These are phyloP conservation scores for Carterocephalus palaemon DNA, from an alignment of 2,888 invertebrate genomes.

Conservation along the genomic window DNA sequence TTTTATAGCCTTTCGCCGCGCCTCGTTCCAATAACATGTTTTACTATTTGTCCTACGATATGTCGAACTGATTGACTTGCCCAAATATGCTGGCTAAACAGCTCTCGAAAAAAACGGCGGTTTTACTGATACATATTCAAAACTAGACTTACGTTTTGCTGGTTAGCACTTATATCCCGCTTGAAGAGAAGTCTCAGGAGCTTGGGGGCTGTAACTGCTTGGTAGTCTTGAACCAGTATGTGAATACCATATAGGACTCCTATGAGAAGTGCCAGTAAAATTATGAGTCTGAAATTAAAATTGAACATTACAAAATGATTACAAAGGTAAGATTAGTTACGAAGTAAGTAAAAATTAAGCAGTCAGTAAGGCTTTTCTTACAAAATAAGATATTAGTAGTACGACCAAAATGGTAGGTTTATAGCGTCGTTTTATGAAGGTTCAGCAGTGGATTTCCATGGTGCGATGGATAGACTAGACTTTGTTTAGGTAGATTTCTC, in stretches of 20 bases:
- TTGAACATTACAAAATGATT: not conserved
- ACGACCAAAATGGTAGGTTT: too few species aligned
- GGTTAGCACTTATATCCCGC: slow-evolving; percentile 48
- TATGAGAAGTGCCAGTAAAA: slow-evolving; percentile 56
- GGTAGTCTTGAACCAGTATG: slow-evolving; percentile 64
- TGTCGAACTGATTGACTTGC: too few species aligned
- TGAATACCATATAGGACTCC: slow-evolving; percentile 66
- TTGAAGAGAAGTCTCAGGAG: slow-evolving; percentile 58
- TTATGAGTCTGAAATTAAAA: slow-evolving; percentile 51
- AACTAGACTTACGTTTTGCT: slow-evolving; percentile 41
- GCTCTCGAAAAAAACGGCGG: too few species aligned
- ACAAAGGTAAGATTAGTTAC: not conserved
- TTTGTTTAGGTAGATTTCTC: too few species aligned
- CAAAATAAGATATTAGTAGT: not conserved
- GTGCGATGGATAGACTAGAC: too few species aligned
- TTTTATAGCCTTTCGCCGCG: too few species aligned
- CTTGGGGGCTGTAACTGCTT: slow-evolving; percentile 54
- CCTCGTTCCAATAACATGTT: too few species aligned
- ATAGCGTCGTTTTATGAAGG: too few species aligned
- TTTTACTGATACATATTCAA: slow-evolving; percentile 2
- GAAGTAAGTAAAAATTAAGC: slow-evolving; percentile 1
- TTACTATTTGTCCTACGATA: too few species aligned
- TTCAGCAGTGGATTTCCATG: too few species aligned
- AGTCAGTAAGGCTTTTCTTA: not conserved
- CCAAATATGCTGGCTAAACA: too few species aligned